Percentiles rank a stretch among this genome's conserved stretches.
phyloP scores from a whole-genome alignment of 2,888 invertebrate species.

The Leucophora obtusa region DNA sequence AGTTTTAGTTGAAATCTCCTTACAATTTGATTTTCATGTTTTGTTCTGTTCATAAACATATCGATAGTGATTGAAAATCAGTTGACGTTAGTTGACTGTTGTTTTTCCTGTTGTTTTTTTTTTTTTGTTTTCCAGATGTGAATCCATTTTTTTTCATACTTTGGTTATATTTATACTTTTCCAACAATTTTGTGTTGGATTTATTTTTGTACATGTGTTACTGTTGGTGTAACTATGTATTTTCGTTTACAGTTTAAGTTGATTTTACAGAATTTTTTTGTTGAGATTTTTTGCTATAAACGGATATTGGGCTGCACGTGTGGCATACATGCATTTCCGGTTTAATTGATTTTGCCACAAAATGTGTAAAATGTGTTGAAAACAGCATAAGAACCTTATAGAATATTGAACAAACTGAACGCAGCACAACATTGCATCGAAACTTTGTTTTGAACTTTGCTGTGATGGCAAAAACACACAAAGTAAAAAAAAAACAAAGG shows the following conservation, averaged over 20 bases:
- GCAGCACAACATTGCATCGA: neutral
- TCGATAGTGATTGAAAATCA: constrained; percentile 52
- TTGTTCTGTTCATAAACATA: constrained; percentile 16
- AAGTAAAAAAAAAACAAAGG: neutral
- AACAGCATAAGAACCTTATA: constrained; percentile 63
- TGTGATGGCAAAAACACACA: neutral
- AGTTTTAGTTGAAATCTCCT: neutral
- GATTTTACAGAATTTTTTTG: constrained; percentile 53
- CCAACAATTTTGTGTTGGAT: neutral
- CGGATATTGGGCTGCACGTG: constrained; percentile 65
- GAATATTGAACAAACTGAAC: constrained; percentile 47
- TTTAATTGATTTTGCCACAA: constrained; percentile 75
- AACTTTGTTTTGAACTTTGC: constrained; percentile 24
- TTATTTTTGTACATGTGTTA: neutral
- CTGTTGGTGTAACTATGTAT: neutral
- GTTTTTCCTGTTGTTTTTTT: neutral
- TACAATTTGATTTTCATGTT: neutral
- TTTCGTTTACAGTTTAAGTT: neutral
- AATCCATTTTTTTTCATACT: constrained; percentile 10
- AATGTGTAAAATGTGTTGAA: constrained; percentile 72
- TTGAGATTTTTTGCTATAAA: constrained; percentile 65
- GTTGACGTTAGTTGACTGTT: constrained; percentile 40
- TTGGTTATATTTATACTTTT: constrained; percentile 42
- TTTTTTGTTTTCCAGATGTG: constrained; percentile 13
- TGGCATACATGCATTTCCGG: constrained; percentile 71